These are phyloP conservation scores for Tuberolachnus salignus DNA, from an alignment of 2,888 invertebrate species.

Conservation along the genomic window DNA sequence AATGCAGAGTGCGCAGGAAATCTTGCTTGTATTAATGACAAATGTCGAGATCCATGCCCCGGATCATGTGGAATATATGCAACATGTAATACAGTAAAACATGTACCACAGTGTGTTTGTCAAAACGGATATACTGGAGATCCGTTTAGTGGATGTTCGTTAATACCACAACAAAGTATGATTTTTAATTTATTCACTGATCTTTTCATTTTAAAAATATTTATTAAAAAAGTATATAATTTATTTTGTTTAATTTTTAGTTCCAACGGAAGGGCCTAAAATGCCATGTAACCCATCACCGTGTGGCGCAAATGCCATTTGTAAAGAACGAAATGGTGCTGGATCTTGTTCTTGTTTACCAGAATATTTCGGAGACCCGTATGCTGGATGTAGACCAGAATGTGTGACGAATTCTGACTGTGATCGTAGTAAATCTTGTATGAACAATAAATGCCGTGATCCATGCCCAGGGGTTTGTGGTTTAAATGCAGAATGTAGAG, in stretches of 20 bases:
- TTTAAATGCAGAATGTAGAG: slow-evolving; percentile 80
- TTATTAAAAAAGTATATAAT: neutral
- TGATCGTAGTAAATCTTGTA: slow-evolving; percentile 75
- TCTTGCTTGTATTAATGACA: slow-evolving; percentile 66
- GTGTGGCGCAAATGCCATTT: slow-evolving; percentile 84
- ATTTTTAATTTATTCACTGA: slow-evolving; percentile 58
- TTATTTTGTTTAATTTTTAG: slow-evolving; percentile 62
- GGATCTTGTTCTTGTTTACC: slow-evolving; percentile 82
- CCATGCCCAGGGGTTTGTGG: slow-evolving; percentile 85
- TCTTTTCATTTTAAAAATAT: neutral
- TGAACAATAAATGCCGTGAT: slow-evolving; percentile 82
- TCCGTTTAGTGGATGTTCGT: slow-evolving; percentile 69
- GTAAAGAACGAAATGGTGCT: slow-evolving; percentile 79
- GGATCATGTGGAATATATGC: slow-evolving; percentile 74
- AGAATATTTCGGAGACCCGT: slow-evolving; percentile 86
- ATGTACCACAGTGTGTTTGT: slow-evolving; percentile 66
- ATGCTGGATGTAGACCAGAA: slow-evolving; percentile 84
- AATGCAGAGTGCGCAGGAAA: slow-evolving; percentile 67
- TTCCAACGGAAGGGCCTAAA: slow-evolving; percentile 65
- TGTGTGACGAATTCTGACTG: slow-evolving; percentile 88
- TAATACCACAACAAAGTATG: slow-evolving; percentile 70
- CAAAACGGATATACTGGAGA: slow-evolving; percentile 68
- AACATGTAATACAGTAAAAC: slow-evolving; percentile 68
- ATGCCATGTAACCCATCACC: slow-evolving; percentile 83
- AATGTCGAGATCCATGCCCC: slow-evolving; percentile 70